A percentile compares a stretch with the other conserved stretches of the same genome.
Conservation (phyloP, 2,797 vertebrate genomes). For the Molossus alvarezi region DNA sequence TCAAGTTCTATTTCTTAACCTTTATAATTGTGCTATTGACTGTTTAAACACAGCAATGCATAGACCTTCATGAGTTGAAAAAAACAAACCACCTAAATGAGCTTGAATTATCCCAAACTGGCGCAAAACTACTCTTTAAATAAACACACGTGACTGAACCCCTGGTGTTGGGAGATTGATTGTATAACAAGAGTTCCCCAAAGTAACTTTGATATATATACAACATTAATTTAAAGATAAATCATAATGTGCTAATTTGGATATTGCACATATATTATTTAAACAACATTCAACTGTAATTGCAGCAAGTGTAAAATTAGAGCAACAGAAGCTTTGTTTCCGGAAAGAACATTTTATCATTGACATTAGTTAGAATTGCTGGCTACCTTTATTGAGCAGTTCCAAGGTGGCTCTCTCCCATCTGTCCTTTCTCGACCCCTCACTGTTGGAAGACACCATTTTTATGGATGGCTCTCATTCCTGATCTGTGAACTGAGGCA, state of each 20-base stretch:
- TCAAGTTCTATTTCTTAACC: background rate
- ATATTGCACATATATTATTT: background rate
- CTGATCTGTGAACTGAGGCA: background rate
- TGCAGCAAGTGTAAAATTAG: background rate
- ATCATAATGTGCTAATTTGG: background rate
- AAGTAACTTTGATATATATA: background rate
- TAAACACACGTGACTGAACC: background rate
- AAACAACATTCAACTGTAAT: background rate
- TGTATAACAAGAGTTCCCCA: background rate
- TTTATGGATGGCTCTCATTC: background rate
- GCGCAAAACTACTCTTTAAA: conserved; percentile 18
- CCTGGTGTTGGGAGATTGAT: background rate
- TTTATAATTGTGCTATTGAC: conserved; percentile 2
- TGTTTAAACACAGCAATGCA: background rate
- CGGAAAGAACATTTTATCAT: background rate
- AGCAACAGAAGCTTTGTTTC: conserved; percentile 15
- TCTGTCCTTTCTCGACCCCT: background rate
- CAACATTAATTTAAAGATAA: conserved; percentile 27
- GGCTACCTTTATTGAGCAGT: background rate
- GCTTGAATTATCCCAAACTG: background rate
- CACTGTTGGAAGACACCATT: background rate
- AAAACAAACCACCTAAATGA: background rate
- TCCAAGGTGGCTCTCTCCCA: background rate
- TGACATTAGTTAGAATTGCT: background rate
- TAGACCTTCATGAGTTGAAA: background rate